Evolutionary conservation across 2,113 vertebrate species (phyloP).

Genomic region (Danionella cerebrum): DNA sequence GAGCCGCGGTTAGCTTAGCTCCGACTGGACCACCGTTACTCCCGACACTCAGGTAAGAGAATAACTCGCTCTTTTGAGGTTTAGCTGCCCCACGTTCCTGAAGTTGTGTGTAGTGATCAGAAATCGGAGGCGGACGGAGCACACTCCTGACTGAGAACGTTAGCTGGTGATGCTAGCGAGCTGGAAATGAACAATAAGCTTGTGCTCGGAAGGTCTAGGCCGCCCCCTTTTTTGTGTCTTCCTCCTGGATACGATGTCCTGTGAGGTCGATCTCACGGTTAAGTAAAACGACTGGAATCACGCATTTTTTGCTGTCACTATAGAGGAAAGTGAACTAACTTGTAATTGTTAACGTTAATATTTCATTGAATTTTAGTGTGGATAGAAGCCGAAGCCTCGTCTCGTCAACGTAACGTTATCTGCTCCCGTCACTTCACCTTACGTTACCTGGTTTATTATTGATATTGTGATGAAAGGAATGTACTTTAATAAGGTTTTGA

Average conservation of each 20-base stretch:
- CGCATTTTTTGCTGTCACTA: too few relatives aligned
- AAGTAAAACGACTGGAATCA: too few relatives aligned
- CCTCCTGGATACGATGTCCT: background rate
- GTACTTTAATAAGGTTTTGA: too few relatives aligned
- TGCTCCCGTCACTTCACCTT: background rate
- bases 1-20: slow-evolving; percentile 57
- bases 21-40: slow-evolving; percentile 55
- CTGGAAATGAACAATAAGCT: slow-evolving; percentile 15
- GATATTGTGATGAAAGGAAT: too few relatives aligned
- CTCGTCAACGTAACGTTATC: background rate
- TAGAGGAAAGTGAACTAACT: too few relatives aligned
- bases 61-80: too few relatives aligned
- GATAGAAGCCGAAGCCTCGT: background rate
- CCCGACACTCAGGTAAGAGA: slow-evolving; percentile 53
- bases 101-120: too few relatives aligned
- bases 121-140: too few relatives aligned
- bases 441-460: background rate
- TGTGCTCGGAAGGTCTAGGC: slow-evolving; percentile 15
- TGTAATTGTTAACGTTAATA: too few relatives aligned
- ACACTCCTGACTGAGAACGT: too few relatives aligned
- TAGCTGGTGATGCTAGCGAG: slow-evolving; percentile 9
- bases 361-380: background rate
- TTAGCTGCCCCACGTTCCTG: too few relatives aligned
- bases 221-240: slow-evolving; percentile 21
- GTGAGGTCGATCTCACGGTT: background rate